Base-by-base conservation (phyloP, 2,797 vertebrate genomes). In the Thalassophryne amazonica region DNA sequence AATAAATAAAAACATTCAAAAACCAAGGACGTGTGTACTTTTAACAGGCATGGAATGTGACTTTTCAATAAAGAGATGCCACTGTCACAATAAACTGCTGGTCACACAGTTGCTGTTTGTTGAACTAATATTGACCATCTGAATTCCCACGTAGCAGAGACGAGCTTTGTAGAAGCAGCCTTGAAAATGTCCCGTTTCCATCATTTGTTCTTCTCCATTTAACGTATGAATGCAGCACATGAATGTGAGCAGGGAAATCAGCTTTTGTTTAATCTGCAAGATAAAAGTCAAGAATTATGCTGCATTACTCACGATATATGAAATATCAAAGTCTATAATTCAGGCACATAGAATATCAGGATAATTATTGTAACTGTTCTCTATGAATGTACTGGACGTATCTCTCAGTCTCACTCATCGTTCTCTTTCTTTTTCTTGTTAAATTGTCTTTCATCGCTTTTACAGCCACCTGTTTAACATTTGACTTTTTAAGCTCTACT, bases 381-480 rank as follows among this genome's bases (percentile, higher is more conserved):
- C n/a, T n/a, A n/a, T n/a, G n/a, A n/a, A n/a, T n/a, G n/a, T n/a
- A n/a, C n/a, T n/a, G n/a, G n/a, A n/a, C n/a, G n/a, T n/a, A 15
- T 27, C 25, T 27, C 10, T 27, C 25, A 27, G n/a, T 27, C 1
- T 27, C 25, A n/a, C 5, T 27, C 5, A n/a, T n/a, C n/a, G n/a
- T n/a, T 27, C 25, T 27, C 10, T 11, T 27, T 7, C 11, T n/a
- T n/a, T n/a, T n/a, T n/a, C n/a, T n/a, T n/a, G n/a, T n/a, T n/a
- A n/a, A n/a, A n/a, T n/a, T n/a, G n/a, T n/a, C n/a, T n/a, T n/a
- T n/a, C n/a, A n/a, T n/a, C n/a, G n/a, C n/a, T 77, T 86, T 83
- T 63, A 61, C 73, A 62, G 58, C 70, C 68, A 64, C 68, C 67
- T 83, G 85, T 85, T 77, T 84, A 76, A 86, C 68, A 85, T 86